Base-by-base conservation (phyloP, 2,797 vertebrate genomes). In the Thalassophryne amazonica region DNA sequence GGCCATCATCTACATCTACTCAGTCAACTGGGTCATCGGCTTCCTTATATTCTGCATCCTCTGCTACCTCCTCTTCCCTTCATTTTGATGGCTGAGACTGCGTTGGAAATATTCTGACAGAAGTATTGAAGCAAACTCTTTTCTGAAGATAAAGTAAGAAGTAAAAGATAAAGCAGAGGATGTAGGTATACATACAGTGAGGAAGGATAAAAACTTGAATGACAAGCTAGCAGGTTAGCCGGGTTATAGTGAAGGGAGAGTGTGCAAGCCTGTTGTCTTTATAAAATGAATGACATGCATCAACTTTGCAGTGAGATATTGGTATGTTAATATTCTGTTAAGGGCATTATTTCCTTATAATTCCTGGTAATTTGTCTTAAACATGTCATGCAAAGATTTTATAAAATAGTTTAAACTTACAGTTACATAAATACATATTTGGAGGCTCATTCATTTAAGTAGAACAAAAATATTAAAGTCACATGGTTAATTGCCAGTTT, bases 1-100 rank as follows among this genome's bases (percentile, higher is more conserved):
- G 94, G 90, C 95, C 66, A 93, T 98, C 83, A 92, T 97, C 81
- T 98, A 97, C 73, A 94, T 98, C 76, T 95, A 95, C 83, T 96
- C 94, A 3, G 89, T 95, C 64, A 98, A 97, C 86, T 98, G 96
- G 96, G 83, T 97, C 68, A 93, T 98, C 45, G 95, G 94, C 64
- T 95, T 98, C 70, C 85, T 96, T 55, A 73, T 95, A 57, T 93
- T 97, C 84, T 95, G 93, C 83, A 93, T 95, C 76, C 89, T 98
- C 62, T 96, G 93, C 86, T 97, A 95, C 73, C 88, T 97, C 79
- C 95, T 97, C 78, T 95, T 96, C 74, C 89, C 93, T 31, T 87
- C 85, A 9, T 85, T 86, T 49, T 89, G 62, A 88, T 43, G 24
- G 12, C n/a, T n/a, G n/a, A n/a, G n/a, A n/a, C n/a, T n/a, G n/a